Percentiles rank a stretch among this genome's conserved stretches.
These are phyloP conservation scores for Andrena minutula DNA, from an alignment of 2,888 invertebrate genomes.

Conservation along the genomic window DNA sequence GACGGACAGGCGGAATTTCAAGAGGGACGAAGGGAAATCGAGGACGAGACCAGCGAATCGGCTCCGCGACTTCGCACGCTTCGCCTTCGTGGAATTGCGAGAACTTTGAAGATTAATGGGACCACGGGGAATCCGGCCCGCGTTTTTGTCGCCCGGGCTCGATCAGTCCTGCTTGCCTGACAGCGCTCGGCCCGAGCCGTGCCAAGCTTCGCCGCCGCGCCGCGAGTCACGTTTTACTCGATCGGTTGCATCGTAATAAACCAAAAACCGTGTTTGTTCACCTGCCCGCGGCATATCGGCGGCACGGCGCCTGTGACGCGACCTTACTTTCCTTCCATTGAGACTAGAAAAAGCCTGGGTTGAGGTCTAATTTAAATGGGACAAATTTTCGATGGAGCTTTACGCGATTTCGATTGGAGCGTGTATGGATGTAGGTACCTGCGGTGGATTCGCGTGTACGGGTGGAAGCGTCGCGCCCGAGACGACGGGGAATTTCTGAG, in stretches of 20 bases:
- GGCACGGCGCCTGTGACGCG: conserved; percentile 14
- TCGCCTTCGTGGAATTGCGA: conserved; percentile 64
- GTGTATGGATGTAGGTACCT: no score
- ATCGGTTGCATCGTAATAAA: conserved; percentile 52
- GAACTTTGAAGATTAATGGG: conserved; percentile 68
- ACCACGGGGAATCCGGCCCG: conserved; percentile 62
- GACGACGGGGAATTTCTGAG: conserved; percentile 62
- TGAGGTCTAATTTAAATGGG: neutral
- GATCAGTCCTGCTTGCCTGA: conserved; percentile 57
- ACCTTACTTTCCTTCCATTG: neutral
- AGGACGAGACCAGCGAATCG: neutral
- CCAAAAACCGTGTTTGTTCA: conserved; percentile 47
- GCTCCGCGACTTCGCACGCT: conserved; percentile 54
- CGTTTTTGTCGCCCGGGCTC: conserved; percentile 55
- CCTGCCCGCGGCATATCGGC: conserved; percentile 27
- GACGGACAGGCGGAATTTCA: conserved; percentile 19
- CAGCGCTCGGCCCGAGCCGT: conserved; percentile 32
- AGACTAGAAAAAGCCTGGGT: neutral
- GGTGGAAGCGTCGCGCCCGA: conserved; percentile 17
- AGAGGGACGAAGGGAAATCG: neutral
- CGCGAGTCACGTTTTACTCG: conserved; percentile 53
- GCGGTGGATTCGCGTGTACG: neutral
- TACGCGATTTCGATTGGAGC: neutral
- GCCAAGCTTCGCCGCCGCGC: conserved; percentile 23
- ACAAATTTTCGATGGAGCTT: neutral